Evolutionary conservation across 2,797 vertebrate species (phyloP).

Genomic region (Trachurus trachurus): DNA sequence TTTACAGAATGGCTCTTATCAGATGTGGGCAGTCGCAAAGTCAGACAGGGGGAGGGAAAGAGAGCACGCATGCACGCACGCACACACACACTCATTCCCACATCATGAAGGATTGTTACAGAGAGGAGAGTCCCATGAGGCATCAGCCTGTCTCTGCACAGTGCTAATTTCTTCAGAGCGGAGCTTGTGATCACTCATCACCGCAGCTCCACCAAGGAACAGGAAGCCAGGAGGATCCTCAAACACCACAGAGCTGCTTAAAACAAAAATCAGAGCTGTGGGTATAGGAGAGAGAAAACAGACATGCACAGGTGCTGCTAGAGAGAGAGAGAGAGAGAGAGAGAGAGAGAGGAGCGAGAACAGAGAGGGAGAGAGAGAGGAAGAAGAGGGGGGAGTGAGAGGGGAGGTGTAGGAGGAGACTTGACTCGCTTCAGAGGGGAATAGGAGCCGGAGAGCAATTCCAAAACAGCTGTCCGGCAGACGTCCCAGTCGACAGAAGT

Average conservation of each 20-base stretch:
- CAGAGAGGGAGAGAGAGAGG: conserved; percentile 48
- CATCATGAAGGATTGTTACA: conserved; percentile 37
- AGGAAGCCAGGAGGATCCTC: conserved; percentile 61
- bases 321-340: conserved; percentile 36
- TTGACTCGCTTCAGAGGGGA: conserved; percentile 72
- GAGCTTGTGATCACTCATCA: conserved; percentile 54
- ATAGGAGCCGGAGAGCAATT: conserved; percentile 81
- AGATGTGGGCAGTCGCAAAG: conserved; percentile 56
- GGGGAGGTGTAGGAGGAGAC: conserved; percentile 81
- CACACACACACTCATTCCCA: background rate
- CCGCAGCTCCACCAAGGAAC: conserved; percentile 39
- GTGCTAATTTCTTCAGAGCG: conserved; percentile 25
- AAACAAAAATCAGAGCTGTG: conserved; percentile 45
- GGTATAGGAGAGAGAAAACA: conserved; percentile 52
- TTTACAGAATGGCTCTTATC: conserved; percentile 70
- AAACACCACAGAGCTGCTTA: conserved; percentile 51
- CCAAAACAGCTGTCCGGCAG: conserved; percentile 88
- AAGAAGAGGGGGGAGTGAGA: conserved; percentile 34
- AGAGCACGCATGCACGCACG: conserved; percentile 7
- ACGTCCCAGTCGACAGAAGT: conserved; percentile 78
- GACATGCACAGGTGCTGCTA: conserved; percentile 82
- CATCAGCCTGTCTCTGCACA: conserved; percentile 38
- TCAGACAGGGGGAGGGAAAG: conserved; percentile 50
- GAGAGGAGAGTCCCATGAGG: conserved; percentile 50
- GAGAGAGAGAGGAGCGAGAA: conserved; percentile 18